phyloP scores from a whole-genome alignment of 2,797 vertebrate species.

The Falco cherrug region DNA sequence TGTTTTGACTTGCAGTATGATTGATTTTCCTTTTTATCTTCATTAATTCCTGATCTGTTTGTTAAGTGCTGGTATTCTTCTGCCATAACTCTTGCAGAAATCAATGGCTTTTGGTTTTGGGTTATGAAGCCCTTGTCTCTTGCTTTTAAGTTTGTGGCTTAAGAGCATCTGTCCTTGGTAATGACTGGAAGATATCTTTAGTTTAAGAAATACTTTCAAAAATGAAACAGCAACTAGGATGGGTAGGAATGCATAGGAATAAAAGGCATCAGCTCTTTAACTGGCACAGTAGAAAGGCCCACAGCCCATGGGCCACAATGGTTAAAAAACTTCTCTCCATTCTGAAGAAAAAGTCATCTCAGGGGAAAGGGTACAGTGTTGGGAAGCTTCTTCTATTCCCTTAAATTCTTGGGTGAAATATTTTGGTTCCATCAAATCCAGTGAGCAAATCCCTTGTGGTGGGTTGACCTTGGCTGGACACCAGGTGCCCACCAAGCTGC shows the following conservation, averaged over 20 bases:
- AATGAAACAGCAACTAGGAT: background rate
- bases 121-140: background rate
- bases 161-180: background rate
- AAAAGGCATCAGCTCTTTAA: background rate
- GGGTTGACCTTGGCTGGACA: no score
- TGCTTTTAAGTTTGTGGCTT: background rate
- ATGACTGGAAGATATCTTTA: background rate
- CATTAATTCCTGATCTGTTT: conserved; percentile 27
- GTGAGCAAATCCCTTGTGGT: background rate
- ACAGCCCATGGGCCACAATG: background rate
- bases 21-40: background rate
- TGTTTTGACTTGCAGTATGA: conserved; percentile 8
- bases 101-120: background rate
- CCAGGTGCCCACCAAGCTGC: no score
- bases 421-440: background rate
- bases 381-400: background rate
- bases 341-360: background rate
- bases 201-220: background rate
- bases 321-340: background rate
- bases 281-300: background rate
- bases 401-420: background rate
- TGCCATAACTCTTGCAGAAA: background rate
- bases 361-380: background rate
- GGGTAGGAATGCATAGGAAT: background rate
- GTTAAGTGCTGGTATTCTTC: conserved; percentile 12